Conservation (phyloP, 2,113 vertebrate genomes). For the Pleuronectes platessa region DNA sequence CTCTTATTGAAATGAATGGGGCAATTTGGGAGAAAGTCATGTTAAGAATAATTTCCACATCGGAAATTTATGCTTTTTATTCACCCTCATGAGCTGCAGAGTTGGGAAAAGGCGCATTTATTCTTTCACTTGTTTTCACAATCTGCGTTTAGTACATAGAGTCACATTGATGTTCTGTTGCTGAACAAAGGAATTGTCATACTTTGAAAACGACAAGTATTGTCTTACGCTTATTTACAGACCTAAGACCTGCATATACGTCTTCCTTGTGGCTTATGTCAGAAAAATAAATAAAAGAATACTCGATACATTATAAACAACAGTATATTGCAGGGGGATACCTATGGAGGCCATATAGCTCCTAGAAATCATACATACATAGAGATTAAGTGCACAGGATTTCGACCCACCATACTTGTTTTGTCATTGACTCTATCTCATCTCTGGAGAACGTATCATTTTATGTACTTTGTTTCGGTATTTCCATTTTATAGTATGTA, state of each 20-base stretch:
- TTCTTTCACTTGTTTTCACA: conserved; percentile 45
- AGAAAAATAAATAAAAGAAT: not conserved
- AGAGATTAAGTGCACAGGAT: not conserved
- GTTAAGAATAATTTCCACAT: conserved; percentile 64
- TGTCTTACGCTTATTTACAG: conserved; percentile 37
- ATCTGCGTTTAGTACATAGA: conserved; percentile 37
- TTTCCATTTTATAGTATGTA: not conserved
- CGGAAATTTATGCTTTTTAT: conserved; percentile 14
- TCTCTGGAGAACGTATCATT: not conserved
- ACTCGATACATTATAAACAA: not conserved
- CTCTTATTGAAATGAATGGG: conserved; percentile 72
- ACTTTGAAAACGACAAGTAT: conserved; percentile 2
- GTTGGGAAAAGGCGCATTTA: conserved; percentile 17
- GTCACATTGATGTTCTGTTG: conserved; percentile 34
- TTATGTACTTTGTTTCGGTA: not conserved
- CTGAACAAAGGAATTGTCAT: conserved; percentile 17
- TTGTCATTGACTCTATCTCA: not conserved
- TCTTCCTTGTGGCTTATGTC: conserved; percentile 23
- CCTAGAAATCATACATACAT: not conserved
- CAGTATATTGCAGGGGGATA: not conserved
- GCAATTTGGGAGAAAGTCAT: conserved; percentile 63
- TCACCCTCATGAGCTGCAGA: conserved; percentile 34
- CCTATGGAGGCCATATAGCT: not conserved
- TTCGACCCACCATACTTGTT: not conserved
- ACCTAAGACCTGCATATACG: conserved; percentile 31